phyloP scores from a whole-genome alignment of 1,140 invertebrate species.

The Drosophila tani region DNA sequence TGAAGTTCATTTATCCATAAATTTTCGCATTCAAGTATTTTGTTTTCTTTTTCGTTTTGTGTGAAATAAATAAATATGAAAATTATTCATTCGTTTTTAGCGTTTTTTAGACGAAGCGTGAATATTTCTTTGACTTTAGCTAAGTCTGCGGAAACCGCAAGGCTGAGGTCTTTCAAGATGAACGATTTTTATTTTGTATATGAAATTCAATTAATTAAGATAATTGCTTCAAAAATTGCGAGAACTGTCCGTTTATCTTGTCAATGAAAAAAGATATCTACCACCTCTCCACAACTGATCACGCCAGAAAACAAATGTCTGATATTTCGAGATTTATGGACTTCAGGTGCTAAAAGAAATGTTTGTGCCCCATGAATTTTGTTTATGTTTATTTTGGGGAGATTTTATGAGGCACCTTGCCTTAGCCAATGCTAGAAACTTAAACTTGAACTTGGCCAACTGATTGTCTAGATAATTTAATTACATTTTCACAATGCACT shows the following conservation, averaged over 20 bases:
- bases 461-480: constrained; percentile 57
- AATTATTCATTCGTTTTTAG: constrained; percentile 36
- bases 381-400: constrained; percentile 56
- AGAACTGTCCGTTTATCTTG: not conserved
- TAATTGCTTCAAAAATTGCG: constrained; percentile 7
- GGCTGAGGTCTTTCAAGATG: constrained; percentile 8
- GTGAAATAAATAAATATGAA: constrained; percentile 48
- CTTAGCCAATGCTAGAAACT: constrained; percentile 36
- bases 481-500: constrained; percentile 28
- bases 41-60: constrained; percentile 14
- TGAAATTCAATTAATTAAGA: constrained; percentile 29
- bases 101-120: constrained; percentile 32
- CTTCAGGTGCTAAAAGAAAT: constrained; percentile 63
- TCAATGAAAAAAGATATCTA: constrained; percentile 6
- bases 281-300: constrained; percentile 22
- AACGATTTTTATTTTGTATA: constrained; percentile 4
- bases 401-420: constrained; percentile 41
- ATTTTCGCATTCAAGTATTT: constrained; percentile 37
- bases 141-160: constrained; percentile 7
- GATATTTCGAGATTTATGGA: constrained; percentile 50
- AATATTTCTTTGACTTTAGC: constrained; percentile 12
- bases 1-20: constrained; percentile 55
- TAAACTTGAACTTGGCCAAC: constrained; percentile 75
- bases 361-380: constrained; percentile 23
- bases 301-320: not conserved